Percentiles rank a stretch among this genome's conserved stretches.
Evolutionary conservation across 1,140 invertebrate species (phyloP).

Genomic region (Pseudomyrmex flavicornis): DNA sequence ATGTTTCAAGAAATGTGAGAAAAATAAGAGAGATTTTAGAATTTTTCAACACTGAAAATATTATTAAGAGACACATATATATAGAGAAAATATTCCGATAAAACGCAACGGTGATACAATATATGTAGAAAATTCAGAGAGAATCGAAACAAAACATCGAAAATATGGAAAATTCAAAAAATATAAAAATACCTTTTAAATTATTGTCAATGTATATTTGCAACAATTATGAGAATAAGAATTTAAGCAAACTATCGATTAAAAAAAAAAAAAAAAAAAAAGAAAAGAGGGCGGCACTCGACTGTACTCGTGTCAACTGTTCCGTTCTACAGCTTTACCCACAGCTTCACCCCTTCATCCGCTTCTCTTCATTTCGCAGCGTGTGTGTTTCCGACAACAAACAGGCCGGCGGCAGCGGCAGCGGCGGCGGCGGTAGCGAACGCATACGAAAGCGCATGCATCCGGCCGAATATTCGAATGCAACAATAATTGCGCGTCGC

Average conservation of each 20-base stretch:
- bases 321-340: background rate
- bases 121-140: background rate
- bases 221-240: background rate
- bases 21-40: no score
- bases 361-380: background rate
- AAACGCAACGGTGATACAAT: no score
- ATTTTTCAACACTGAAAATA: no score
- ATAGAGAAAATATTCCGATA: background rate
- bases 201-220: no score
- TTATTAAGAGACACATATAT: background rate
- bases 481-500: constrained; percentile 41
- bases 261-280: background rate
- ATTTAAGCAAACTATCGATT: background rate
- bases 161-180: background rate
- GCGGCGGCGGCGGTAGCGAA: no score
- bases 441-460: background rate
- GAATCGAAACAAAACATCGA: no score
- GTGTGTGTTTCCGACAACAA: constrained; percentile 43
- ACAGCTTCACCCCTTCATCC: background rate
- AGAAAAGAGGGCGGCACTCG: background rate
- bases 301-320: background rate
- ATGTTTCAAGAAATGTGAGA: background rate
- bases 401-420: background rate
- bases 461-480: constrained; percentile 39
- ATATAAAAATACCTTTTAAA: background rate